phyloP scores from a whole-genome alignment of 92 coral and sea anemone genomes.

The Umimayanthus kanabou region DNA sequence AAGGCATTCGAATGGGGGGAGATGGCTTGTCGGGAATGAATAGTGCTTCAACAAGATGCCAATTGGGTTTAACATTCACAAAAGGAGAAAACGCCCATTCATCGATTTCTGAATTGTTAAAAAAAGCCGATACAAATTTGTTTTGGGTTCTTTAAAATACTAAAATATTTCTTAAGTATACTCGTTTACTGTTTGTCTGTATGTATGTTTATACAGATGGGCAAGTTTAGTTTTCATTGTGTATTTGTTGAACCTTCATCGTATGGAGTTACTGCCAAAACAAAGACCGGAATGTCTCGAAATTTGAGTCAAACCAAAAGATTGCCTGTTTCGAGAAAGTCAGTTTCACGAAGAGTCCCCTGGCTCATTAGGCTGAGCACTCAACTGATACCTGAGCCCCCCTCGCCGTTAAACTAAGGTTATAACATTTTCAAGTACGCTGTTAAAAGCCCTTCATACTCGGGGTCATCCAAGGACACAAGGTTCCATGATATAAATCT shows the following conservation, averaged over 20 bases:
- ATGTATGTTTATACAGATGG: constrained; percentile 16
- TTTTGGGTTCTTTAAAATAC: background rate
- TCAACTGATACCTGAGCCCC: background rate
- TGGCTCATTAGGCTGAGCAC: background rate
- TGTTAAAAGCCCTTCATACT: no score
- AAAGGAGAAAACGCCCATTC: background rate
- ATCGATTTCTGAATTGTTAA: background rate
- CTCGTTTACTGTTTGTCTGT: background rate
- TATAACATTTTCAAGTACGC: no score
- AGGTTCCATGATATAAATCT: no score
- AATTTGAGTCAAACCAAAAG: no score
- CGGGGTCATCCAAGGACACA: no score
- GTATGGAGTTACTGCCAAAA: background rate
- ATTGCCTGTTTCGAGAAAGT: background rate
- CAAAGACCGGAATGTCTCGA: background rate
- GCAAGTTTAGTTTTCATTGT: constrained; percentile 1
- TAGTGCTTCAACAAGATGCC: background rate
- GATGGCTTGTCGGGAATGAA: constrained; percentile 24
- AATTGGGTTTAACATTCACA: background rate
- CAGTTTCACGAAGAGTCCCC: background rate
- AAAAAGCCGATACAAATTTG: no score
- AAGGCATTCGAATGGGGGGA: constrained; percentile 10
- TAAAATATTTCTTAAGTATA: background rate
- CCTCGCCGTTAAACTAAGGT: no score
- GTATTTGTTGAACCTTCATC: background rate